These are phyloP conservation scores for Drosophila pseudotalamancana DNA, from an alignment of 2,888 invertebrate genomes.

Conservation along the genomic window DNA sequence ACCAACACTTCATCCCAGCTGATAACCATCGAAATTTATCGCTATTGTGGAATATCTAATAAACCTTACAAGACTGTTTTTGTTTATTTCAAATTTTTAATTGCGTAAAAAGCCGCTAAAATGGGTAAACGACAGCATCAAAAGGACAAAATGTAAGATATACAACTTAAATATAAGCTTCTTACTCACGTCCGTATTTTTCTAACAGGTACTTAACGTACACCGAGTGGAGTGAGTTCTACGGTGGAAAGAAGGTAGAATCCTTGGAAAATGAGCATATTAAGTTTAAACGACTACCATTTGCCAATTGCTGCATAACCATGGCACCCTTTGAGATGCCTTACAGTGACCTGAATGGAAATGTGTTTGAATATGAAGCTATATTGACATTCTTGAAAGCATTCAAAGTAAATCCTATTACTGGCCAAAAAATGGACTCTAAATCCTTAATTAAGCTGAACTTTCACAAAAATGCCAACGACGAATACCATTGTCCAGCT, in stretches of 20 bases:
- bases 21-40: background rate
- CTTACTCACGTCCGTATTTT: background rate
- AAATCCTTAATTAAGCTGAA: slow-evolving; percentile 93
- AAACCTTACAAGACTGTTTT: background rate
- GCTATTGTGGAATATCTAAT: background rate
- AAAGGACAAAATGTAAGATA: slow-evolving; percentile 94
- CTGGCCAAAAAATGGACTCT: slow-evolving; percentile 93
- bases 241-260: slow-evolving; percentile 93
- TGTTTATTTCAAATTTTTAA: slow-evolving; percentile 12
- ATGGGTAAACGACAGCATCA: slow-evolving; percentile 98
- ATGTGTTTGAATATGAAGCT: slow-evolving; percentile 96
- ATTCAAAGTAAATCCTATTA: slow-evolving; percentile 96
- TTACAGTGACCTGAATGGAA: slow-evolving; percentile 94
- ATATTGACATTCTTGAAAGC: slow-evolving; percentile 94
- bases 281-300: slow-evolving; percentile 95
- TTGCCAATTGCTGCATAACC: slow-evolving; percentile 95
- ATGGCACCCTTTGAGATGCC: slow-evolving; percentile 97
- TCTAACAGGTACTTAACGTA: slow-evolving; percentile 81
- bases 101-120: slow-evolving; percentile 80
- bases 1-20: background rate
- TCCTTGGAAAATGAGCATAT: slow-evolving; percentile 90
- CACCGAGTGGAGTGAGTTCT: slow-evolving; percentile 89
- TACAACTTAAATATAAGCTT: fast-evolving
- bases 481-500: slow-evolving; percentile 96
- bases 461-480: slow-evolving; percentile 91